phyloP scores from a whole-genome alignment of 1,140 invertebrate species.

The Cepaea nemoralis region DNA sequence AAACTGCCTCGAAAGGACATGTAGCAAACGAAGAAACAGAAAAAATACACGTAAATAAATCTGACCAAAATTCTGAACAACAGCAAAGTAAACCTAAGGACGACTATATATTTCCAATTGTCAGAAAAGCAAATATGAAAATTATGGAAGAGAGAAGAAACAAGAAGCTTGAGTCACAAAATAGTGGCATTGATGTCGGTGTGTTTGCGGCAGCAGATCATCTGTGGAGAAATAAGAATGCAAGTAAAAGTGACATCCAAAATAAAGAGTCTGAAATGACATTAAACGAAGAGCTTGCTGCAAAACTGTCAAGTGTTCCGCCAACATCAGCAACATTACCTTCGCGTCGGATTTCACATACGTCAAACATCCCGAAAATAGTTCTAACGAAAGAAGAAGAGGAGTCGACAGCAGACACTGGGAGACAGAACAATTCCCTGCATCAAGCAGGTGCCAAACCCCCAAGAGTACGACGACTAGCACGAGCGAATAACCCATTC shows the following conservation, averaged over 20 bases:
- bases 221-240: neutral
- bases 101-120: constrained; percentile 22
- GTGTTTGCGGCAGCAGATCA: neutral
- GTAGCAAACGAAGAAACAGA: neutral
- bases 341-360: neutral
- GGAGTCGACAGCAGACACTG: neutral
- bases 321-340: neutral
- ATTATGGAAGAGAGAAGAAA: neutral
- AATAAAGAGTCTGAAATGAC: neutral
- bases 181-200: neutral
- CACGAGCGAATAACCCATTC: constrained; percentile 27
- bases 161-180: neutral
- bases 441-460: neutral
- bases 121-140: neutral
- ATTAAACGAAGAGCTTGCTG: no score
- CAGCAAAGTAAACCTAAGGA: neutral
- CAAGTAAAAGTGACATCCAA: neutral
- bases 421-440: neutral
- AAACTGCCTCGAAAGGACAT: neutral
- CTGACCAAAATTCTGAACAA: neutral
- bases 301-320: neutral
- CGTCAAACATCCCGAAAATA: constrained; percentile 3
- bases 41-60: neutral
- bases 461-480: neutral
- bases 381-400: neutral